These are phyloP conservation scores for Tamias sibiricus DNA, from an alignment of 2,113 vertebrate species.

Conservation along the genomic window DNA sequence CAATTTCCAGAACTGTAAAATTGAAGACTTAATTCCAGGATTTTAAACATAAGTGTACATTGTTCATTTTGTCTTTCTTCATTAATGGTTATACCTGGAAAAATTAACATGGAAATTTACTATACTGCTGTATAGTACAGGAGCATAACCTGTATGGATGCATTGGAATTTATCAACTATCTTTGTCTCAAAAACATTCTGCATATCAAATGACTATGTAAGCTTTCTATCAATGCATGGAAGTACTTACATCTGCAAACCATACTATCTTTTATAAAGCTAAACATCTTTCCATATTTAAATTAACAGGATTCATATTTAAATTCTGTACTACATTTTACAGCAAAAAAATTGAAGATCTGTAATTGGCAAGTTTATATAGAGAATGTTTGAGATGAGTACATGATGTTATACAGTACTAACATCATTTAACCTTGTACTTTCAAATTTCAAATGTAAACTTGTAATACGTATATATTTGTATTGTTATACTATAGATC, in stretches of 20 bases:
- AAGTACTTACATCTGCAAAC: neutral
- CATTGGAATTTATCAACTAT: neutral
- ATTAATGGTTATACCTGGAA: neutral
- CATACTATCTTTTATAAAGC: neutral
- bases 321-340: neutral
- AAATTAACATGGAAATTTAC: neutral
- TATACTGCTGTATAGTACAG: neutral
- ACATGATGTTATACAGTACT: neutral
- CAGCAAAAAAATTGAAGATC: neutral
- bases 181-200: neutral
- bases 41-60: neutral
- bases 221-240: neutral
- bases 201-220: neutral
- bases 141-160: neutral
- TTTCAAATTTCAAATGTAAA: neutral
- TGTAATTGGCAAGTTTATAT: neutral
- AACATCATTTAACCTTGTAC: neutral
- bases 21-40: neutral
- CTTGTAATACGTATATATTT: neutral
- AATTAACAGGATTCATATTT: neutral
- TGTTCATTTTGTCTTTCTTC: neutral
- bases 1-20: neutral
- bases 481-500: neutral
- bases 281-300: neutral
- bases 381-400: neutral